Percentiles rank a stretch among this genome's conserved stretches.
These are phyloP conservation scores for Arvicanthis niloticus DNA, from an alignment of 2,113 vertebrate genomes.

Conservation along the genomic window DNA sequence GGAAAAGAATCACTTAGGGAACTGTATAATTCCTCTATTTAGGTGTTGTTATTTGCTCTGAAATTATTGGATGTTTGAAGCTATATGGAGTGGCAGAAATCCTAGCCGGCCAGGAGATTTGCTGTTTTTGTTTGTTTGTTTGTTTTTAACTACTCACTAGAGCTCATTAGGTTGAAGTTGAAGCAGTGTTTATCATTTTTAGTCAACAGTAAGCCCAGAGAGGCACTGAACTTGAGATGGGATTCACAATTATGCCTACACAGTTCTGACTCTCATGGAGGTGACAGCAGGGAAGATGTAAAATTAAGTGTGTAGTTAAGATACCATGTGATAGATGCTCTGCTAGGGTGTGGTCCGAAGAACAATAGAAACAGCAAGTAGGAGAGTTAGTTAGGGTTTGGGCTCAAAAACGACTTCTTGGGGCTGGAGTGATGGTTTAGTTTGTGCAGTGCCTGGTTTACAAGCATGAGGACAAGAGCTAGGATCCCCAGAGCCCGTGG, in stretches of 20 bases:
- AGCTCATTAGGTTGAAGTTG: slow-evolving; percentile 14
- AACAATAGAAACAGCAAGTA: background rate
- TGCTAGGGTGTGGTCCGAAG: background rate
- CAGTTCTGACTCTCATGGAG: background rate
- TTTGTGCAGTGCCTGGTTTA: background rate
- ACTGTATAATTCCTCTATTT: background rate
- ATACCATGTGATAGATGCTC: background rate
- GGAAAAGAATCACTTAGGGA: background rate
- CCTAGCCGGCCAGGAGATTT: slow-evolving; percentile 4
- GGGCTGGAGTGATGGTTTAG: background rate
- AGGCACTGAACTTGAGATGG: background rate
- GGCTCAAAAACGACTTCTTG: background rate
- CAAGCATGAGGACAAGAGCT: background rate
- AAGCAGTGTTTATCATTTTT: slow-evolving; percentile 19
- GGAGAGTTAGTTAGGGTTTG: accelerated
- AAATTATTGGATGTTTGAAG: background rate
- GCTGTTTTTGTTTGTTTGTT: too few relatives aligned
- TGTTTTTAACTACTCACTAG: background rate
- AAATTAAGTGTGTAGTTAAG: background rate
- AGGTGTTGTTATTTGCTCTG: background rate
- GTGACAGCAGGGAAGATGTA: background rate
- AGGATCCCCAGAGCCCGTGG: background rate
- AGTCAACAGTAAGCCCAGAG: background rate
- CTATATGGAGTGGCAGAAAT: background rate
- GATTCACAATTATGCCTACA: background rate